Conservation (phyloP, 2,113 vertebrate genomes). For the Antechinus stuartii region DNA sequence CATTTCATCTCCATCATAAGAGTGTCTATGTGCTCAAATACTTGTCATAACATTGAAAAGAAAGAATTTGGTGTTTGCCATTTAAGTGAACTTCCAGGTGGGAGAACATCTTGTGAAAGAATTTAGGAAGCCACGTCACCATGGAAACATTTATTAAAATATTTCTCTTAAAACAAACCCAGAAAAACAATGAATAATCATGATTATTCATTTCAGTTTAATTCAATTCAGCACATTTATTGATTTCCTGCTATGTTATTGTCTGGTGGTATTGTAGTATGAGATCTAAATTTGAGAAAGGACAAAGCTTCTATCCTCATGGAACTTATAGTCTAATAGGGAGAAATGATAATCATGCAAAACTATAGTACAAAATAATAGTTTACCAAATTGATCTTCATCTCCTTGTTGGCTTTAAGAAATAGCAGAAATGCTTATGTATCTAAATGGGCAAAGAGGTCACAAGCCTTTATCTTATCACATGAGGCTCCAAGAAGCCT, state of each 20-base stretch:
- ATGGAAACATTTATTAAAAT: conserved; percentile 58
- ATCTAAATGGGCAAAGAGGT: not conserved
- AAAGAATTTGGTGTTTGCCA: conserved; percentile 39
- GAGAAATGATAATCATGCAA: not conserved
- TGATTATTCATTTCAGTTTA: not conserved
- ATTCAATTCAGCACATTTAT: not conserved
- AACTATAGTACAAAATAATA: not conserved
- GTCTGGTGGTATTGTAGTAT: not conserved
- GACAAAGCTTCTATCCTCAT: not conserved
- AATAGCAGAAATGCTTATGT: not conserved
- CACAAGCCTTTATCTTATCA: not conserved
- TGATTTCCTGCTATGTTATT: not conserved
- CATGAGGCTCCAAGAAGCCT: not conserved
- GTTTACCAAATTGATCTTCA: not conserved
- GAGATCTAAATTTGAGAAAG: not conserved
- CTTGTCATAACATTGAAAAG: conserved; percentile 46
- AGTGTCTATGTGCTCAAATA: conserved; percentile 57
- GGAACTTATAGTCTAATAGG: not conserved
- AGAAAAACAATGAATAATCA: conserved; percentile 55
- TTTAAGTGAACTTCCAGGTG: conserved; percentile 59
- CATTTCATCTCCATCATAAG: not conserved
- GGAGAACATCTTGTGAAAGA: conserved; percentile 60
- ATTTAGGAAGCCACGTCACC: conserved; percentile 56
- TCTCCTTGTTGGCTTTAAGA: not conserved
- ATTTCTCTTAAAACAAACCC: conserved; percentile 55